These are phyloP conservation scores for Perizoma affinitatum DNA, from an alignment of 2,888 invertebrate genomes.

Conservation along the genomic window DNA sequence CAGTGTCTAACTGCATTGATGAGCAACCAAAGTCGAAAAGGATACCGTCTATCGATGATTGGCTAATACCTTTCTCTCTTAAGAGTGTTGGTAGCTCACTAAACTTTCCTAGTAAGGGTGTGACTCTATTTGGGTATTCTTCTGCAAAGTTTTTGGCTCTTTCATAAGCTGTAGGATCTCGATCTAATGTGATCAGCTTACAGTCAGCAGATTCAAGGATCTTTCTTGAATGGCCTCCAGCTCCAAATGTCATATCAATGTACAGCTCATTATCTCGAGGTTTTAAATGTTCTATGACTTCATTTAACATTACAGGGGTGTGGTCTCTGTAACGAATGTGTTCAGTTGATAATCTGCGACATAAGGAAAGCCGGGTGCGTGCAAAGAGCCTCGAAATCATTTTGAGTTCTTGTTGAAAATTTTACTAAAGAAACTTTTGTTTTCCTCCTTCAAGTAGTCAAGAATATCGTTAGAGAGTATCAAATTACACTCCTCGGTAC, in stretches of 20 bases:
- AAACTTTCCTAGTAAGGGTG: constrained; percentile 93
- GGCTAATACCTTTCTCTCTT: constrained; percentile 80
- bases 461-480: constrained; percentile 89
- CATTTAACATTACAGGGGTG: constrained; percentile 89
- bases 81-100: constrained; percentile 92
- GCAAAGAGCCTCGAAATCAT: constrained; percentile 57
- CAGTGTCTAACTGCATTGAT: constrained; percentile 96
- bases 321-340: constrained; percentile 78
- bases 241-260: constrained; percentile 98
- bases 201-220: constrained; percentile 88
- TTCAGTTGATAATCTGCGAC: constrained; percentile 53
- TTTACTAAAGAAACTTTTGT: constrained; percentile 82
- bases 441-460: constrained; percentile 86
- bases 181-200: constrained; percentile 91
- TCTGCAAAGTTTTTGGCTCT: constrained; percentile 86
- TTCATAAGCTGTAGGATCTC: constrained; percentile 92
- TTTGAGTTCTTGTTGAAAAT: constrained; percentile 65
- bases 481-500: constrained; percentile 88
- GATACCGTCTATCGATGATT: constrained; percentile 91
- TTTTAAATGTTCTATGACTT: constrained; percentile 88
- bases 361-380: constrained; percentile 37
- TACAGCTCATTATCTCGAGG: constrained; percentile 86
- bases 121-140: constrained; percentile 88
- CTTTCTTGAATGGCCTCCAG: constrained; percentile 93
- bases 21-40: constrained; percentile 97